Conservation (phyloP, 2,797 vertebrate species). For the Pagetopsis macropterus region DNA sequence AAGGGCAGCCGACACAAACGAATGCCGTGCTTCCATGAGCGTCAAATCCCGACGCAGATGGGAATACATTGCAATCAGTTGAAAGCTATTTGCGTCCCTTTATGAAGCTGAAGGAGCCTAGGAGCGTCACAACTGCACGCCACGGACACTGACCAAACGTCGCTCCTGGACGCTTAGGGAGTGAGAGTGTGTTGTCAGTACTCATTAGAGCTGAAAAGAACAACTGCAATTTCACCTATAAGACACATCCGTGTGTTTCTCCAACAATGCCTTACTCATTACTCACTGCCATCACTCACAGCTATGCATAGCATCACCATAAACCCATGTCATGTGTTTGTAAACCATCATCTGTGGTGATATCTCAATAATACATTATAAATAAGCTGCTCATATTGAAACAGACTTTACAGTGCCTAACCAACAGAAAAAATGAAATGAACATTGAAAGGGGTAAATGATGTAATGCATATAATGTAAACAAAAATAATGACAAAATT, state of each 20-base stretch:
- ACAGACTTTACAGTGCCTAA: background rate
- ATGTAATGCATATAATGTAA: background rate
- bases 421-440: background rate
- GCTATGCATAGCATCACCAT: background rate
- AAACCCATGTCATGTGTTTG: background rate
- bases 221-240: background rate
- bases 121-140: too few relatives aligned
- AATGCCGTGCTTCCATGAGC: too few relatives aligned
- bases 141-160: too few relatives aligned
- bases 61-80: too few relatives aligned
- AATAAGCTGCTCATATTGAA: background rate
- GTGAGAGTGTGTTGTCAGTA: too few relatives aligned
- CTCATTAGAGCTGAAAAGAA: conserved; percentile 4
- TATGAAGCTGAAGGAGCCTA: too few relatives aligned
- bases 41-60: too few relatives aligned
- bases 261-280: background rate
- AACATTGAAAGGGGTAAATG: background rate
- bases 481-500: background rate
- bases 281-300: background rate
- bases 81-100: too few relatives aligned
- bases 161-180: too few relatives aligned
- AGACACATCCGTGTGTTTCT: background rate
- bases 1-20: too few relatives aligned
- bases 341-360: background rate
- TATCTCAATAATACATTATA: background rate